Conservation (phyloP, 2,797 vertebrate species). For the Sylvilagus floridanus region DNA sequence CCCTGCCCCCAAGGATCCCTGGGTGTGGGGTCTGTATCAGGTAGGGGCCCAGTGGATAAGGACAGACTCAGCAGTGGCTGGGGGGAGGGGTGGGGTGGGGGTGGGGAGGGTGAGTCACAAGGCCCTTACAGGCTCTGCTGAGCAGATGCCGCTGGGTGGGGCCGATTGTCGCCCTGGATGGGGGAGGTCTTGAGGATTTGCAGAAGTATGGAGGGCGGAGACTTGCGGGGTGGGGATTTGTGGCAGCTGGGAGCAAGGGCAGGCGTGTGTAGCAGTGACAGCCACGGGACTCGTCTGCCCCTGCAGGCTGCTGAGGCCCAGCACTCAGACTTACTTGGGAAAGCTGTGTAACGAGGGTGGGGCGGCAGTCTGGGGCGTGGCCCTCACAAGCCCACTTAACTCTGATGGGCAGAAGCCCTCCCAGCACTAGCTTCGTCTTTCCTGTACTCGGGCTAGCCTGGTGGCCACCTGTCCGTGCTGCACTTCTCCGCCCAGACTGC, state of each 20-base stretch:
- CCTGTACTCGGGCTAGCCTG: neutral
- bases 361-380: neutral
- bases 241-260: neutral
- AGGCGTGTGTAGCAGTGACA: neutral
- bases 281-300: neutral
- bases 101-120: neutral
- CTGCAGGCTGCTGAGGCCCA: neutral
- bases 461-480: neutral
- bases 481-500: neutral
- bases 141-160: neutral
- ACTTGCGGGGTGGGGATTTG: neutral
- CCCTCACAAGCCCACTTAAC: neutral
- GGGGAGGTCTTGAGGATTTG: neutral
- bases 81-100: too few species aligned
- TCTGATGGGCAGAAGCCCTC: neutral
- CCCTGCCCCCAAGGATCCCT: neutral
- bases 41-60: neutral
- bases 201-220: neutral
- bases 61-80: neutral
- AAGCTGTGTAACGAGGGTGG: neutral
- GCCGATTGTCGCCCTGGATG: neutral
- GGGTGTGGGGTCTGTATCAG: neutral
- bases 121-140: neutral
- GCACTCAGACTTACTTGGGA: neutral
- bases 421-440: neutral